These are phyloP conservation scores for Mylabris sibirica DNA, from an alignment of 2,888 invertebrate genomes.

Conservation along the genomic window DNA sequence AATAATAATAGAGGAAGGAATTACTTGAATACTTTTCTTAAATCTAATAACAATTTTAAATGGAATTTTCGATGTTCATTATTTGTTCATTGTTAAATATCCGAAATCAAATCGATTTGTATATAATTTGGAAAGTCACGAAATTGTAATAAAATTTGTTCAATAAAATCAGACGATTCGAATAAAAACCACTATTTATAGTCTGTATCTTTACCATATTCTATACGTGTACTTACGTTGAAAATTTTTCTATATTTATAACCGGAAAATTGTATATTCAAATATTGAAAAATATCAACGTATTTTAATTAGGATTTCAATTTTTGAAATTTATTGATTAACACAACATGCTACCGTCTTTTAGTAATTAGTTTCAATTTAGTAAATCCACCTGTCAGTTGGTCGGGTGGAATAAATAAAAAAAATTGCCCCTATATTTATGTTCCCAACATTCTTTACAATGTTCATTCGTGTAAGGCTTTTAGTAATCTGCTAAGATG, in stretches of 20 bases:
- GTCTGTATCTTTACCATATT: conserved; percentile 45
- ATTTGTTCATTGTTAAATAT: conserved; percentile 19
- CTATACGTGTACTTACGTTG: conserved; percentile 43
- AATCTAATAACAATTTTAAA: not conserved
- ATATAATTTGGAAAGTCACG: conserved; percentile 38
- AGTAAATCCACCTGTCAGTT: conserved; percentile 22
- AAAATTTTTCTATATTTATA: conserved; percentile 30
- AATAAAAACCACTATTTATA: conserved; percentile 44
- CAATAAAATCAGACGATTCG: conserved; percentile 45
- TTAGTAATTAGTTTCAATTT: conserved; percentile 29
- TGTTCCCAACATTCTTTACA: conserved; percentile 26
- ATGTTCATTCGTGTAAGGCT: conserved; percentile 33
- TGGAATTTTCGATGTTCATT: not conserved
- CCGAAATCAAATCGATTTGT: conserved; percentile 12
- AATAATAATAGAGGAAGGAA: not conserved
- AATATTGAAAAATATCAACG: not conserved
- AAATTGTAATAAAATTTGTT: conserved; percentile 43
- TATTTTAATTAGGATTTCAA: not conserved
- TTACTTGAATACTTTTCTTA: not conserved
- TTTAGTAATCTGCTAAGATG: conserved; percentile 33
- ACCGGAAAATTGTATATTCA: conserved; percentile 3
- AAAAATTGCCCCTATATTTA: conserved; percentile 30
- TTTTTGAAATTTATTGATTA: conserved; percentile 20
- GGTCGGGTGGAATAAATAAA: conserved; percentile 13
- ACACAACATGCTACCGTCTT: conserved; percentile 18